Evolutionary conservation across 2,113 vertebrate genomes (phyloP).

Genomic region (Tyrannus savana): DNA sequence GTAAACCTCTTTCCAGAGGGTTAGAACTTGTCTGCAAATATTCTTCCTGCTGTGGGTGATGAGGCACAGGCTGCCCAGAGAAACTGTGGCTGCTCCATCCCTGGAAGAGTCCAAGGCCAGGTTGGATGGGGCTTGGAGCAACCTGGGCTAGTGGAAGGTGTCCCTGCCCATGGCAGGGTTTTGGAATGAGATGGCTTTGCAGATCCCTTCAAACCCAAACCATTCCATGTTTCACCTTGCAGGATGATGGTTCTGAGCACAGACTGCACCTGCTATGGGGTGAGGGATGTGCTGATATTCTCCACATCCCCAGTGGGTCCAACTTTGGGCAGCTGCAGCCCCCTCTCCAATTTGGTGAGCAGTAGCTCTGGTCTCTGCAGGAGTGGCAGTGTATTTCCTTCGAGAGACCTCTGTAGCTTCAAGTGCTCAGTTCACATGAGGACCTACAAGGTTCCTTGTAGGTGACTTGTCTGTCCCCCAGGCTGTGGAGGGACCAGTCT

Average conservation of each 20-base stretch:
- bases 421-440: fast-evolving
- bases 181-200: background rate
- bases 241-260: background rate
- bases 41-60: background rate
- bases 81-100: background rate
- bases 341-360: too few species aligned
- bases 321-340: background rate
- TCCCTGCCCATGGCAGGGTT: background rate
- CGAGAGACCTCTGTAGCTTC: background rate
- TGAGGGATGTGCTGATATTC: background rate
- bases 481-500: background rate
- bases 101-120: background rate
- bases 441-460: too few species aligned
- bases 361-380: background rate
- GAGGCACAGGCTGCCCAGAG: background rate
- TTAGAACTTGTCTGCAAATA: too few species aligned
- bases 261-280: fast-evolving
- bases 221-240: background rate
- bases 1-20: background rate
- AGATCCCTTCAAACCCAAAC: background rate
- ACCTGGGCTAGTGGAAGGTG: background rate
- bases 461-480: too few species aligned
- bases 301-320: background rate
- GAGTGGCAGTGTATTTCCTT: background rate
- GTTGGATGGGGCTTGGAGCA: background rate